Conservation (phyloP, 2,113 vertebrate species). For the Neodon shergylaensis region DNA sequence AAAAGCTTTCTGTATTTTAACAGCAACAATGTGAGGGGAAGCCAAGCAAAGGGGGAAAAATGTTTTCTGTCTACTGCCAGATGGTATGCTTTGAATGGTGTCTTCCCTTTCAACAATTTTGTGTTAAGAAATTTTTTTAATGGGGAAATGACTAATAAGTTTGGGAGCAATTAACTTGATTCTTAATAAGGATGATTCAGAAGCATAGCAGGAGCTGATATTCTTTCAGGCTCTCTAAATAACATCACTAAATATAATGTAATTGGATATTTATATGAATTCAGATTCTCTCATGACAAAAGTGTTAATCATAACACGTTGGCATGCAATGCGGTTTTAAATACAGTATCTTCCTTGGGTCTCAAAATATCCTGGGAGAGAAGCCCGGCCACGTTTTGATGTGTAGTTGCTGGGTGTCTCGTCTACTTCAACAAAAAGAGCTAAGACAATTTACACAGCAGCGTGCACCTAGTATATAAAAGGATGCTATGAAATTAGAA, state of each 20-base stretch:
- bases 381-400: neutral
- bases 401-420: neutral
- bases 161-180: slow-evolving; percentile 80
- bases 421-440: neutral
- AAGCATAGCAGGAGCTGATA: slow-evolving; percentile 64
- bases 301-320: neutral
- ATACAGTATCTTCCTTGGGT: slow-evolving; percentile 3
- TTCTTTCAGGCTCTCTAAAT: slow-evolving; percentile 57
- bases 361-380: slow-evolving; percentile 1
- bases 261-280: slow-evolving; percentile 57
- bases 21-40: neutral
- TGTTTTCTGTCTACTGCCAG: slow-evolving; percentile 75
- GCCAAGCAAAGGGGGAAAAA: neutral
- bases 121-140: slow-evolving; percentile 64
- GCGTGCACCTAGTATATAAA: neutral
- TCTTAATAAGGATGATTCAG: slow-evolving; percentile 81
- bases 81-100: slow-evolving; percentile 74
- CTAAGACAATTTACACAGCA: neutral
- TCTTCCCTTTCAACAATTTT: slow-evolving; percentile 78
- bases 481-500: neutral
- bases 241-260: slow-evolving; percentile 55
- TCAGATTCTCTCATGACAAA: slow-evolving; percentile 17
- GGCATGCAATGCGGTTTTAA: slow-evolving; percentile 2
- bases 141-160: slow-evolving; percentile 81
- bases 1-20: neutral